Evolutionary conservation across 2,113 vertebrate genomes (phyloP).

Genomic region (Caranx ignobilis): DNA sequence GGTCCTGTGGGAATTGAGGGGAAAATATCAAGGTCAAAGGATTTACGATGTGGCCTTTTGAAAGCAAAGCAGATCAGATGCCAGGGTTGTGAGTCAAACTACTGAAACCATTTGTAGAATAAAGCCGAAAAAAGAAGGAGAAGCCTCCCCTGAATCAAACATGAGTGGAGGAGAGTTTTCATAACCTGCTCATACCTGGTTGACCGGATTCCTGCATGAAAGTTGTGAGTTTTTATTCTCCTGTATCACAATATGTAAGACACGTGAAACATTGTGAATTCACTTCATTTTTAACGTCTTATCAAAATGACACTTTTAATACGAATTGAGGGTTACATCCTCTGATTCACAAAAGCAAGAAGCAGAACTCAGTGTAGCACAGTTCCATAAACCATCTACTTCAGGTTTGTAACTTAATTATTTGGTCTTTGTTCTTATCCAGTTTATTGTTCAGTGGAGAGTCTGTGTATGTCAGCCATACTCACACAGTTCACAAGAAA

Average conservation of each 20-base stretch:
- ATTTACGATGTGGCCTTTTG: slow-evolving; percentile 61
- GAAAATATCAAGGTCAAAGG: slow-evolving; percentile 68
- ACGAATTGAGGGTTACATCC: neutral
- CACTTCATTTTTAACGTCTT: neutral
- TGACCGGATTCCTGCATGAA: slow-evolving; percentile 37
- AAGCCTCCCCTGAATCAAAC: neutral
- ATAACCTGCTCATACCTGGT: slow-evolving; percentile 35
- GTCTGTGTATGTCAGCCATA: slow-evolving; percentile 29
- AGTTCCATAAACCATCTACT: slow-evolving; percentile 4
- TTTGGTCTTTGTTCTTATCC: slow-evolving; percentile 14
- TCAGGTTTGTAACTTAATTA: slow-evolving; percentile 24
- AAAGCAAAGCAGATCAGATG: slow-evolving; percentile 59
- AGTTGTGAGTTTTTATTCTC: slow-evolving; percentile 35
- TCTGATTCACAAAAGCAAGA: neutral
- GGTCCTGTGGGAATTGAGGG: slow-evolving; percentile 62
- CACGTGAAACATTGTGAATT: slow-evolving; percentile 7
- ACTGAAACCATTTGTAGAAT: slow-evolving; percentile 35
- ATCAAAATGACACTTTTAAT: neutral
- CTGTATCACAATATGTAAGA: slow-evolving; percentile 38
- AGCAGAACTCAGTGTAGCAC: neutral
- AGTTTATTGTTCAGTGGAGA: slow-evolving; percentile 43
- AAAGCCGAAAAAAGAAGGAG: slow-evolving; percentile 24
- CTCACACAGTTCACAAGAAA: slow-evolving; percentile 42
- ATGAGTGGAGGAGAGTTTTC: slow-evolving; percentile 8
- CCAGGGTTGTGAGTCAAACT: slow-evolving; percentile 24